phyloP scores from a whole-genome alignment of 2,113 vertebrate species.

The zebrafish (Danio rerio) region DNA sequence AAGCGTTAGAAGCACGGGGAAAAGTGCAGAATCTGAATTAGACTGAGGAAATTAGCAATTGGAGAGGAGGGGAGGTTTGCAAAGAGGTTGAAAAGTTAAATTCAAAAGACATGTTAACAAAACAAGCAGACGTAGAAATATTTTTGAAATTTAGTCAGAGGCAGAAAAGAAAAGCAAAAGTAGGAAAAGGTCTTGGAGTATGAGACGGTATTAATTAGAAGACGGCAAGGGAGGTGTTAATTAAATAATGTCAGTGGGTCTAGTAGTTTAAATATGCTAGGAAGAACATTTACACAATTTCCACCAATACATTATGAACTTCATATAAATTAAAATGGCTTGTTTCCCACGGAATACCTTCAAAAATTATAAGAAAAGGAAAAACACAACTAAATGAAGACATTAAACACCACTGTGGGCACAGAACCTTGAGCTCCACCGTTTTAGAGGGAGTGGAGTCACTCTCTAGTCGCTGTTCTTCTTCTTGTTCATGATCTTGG shows the following conservation, averaged over 20 bases:
- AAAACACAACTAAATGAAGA: neutral
- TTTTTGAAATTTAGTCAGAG: conserved; percentile 20
- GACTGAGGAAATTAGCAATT: conserved; percentile 56
- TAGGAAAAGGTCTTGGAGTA: conserved; percentile 7
- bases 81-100: neutral
- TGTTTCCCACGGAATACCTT: neutral
- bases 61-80: conserved; percentile 40
- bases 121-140: conserved; percentile 33
- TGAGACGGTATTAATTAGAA: conserved; percentile 54
- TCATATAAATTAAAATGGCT: neutral
- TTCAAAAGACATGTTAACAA: conserved; percentile 40
- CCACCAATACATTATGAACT: neutral
- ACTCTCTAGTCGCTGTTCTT: conserved; percentile 54
- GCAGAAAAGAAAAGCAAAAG: conserved; percentile 30
- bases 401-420: neutral
- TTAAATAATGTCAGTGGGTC: conserved; percentile 14
- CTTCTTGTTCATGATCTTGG: conserved; percentile 71
- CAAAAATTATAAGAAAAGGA: neutral
- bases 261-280: conserved; percentile 8
- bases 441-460: conserved; percentile 34
- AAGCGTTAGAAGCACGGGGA: conserved; percentile 52
- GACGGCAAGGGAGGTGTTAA: conserved; percentile 35
- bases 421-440: conserved; percentile 90
- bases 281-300: neutral
- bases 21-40: conserved; percentile 54